Percentiles rank a stretch among this genome's conserved stretches.
Evolutionary conservation across 1,140 invertebrate genomes (phyloP).

Genomic region (Octopus sinensis): DNA sequence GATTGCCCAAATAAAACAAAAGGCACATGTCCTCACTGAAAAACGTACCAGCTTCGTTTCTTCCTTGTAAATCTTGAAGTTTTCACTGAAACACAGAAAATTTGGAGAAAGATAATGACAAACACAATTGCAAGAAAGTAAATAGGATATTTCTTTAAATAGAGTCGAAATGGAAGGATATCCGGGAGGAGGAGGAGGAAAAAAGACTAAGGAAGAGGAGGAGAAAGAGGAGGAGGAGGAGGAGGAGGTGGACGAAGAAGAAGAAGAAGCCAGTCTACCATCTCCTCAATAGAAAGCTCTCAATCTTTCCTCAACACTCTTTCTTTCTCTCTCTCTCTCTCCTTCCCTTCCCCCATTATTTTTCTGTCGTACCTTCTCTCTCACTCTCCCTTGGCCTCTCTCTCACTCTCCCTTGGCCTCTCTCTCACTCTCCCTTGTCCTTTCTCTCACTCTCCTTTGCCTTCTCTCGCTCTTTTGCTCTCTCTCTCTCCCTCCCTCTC

Average conservation of each 20-base stretch:
- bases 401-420: neutral
- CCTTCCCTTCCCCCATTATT: neutral
- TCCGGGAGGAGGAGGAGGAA: no score
- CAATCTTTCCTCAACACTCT: neutral
- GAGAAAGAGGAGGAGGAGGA: no score
- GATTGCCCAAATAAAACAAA: slow-evolving; percentile 86
- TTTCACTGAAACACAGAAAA: slow-evolving; percentile 37
- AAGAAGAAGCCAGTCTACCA: no score
- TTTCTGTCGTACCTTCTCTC: neutral
- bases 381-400: neutral
- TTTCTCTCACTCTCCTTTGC: neutral
- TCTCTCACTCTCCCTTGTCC: neutral
- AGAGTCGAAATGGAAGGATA: no score
- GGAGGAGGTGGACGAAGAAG: no score
- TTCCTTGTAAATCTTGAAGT: slow-evolving; percentile 44
- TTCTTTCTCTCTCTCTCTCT: neutral
- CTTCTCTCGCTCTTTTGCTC: neutral
- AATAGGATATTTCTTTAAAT: no score
- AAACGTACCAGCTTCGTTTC: slow-evolving; percentile 44
- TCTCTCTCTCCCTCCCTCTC: neutral
- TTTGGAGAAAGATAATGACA: no score
- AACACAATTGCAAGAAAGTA: no score
- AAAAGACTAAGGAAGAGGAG: no score
- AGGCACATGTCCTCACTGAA: slow-evolving; percentile 72
- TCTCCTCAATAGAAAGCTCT: no score